Evolutionary conservation across 2,888 invertebrate species (phyloP), one percentile per base, ranked within the genome.

Genomic region (Platypus cylindrus): DNA sequence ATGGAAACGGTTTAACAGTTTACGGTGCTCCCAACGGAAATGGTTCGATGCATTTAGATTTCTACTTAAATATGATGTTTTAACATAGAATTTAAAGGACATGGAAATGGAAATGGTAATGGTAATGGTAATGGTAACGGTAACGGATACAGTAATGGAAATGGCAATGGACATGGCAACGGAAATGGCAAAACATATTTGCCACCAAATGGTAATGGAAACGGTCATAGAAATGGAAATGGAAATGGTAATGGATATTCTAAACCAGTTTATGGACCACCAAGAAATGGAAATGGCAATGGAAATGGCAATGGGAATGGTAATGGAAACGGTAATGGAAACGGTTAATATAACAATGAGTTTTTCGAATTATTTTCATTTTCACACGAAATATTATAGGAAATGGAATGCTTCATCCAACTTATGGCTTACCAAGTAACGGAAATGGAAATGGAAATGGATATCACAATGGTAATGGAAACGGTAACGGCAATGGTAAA

Each of bases 151-250:
- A 37, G 9, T n/a, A 43, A 44, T 38, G 45, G 48, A n/a, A n/a
- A n/a, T n/a, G 44, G 3, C 28, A 40, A 39, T 30, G 44, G 45
- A 17, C n/a, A n/a, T n/a, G 44, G 43, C 7, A 39, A 47, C 17
- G 40, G 45, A 9, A 43, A 43, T 18, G 45, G 45, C 14, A 45
- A 48, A 30, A 46, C 58, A n/a, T 63, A 64, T 40, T 61, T 60
- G 8, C 45, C 60, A 20, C 60, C 64, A 23, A 25, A 34, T 24
- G 35, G 38, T 7, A 29, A 29, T 27, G 40, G 44, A 5, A 41
- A 46, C 23, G 43, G 45, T 14, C n/a, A n/a, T n/a, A n/a, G n/a
- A n/a, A n/a, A n/a, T n/a, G n/a, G n/a, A n/a, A n/a, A n/a, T n/a
- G 40, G 34, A 7, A 25, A 35, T 12, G 28, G 35, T 16, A 24